Percentiles rank a stretch among this genome's conserved stretches.
Conservation (phyloP, 2,113 vertebrate genomes). For the Pungitius pungitius region DNA sequence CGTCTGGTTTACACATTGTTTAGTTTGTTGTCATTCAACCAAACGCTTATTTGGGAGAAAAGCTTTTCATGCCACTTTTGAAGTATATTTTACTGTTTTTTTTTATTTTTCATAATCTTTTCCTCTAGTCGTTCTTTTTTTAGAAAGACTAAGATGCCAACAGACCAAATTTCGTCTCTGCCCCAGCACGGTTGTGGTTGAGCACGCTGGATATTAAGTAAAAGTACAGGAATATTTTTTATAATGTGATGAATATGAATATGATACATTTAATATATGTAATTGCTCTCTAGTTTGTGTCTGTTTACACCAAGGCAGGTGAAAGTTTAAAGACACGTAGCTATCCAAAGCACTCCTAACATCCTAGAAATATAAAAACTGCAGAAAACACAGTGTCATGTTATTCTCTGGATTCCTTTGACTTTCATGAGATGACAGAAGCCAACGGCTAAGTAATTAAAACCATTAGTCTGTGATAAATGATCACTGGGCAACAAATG, state of each 20-base stretch:
- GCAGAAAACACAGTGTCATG: slow-evolving; percentile 26
- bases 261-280: slow-evolving; percentile 1
- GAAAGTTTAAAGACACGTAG: not conserved
- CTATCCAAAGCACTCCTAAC: not conserved
- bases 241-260: not conserved
- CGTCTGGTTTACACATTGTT: slow-evolving; percentile 6
- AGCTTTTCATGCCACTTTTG: not conserved
- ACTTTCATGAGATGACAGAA: slow-evolving; percentile 41
- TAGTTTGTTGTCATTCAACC: slow-evolving; percentile 20
- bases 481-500: not conserved
- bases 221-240: slow-evolving; percentile 20
- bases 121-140: not conserved
- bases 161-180: not conserved
- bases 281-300: slow-evolving; percentile 25
- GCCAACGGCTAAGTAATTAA: slow-evolving; percentile 24
- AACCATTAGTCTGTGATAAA: slow-evolving; percentile 3
- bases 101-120: not conserved
- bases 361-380: not conserved
- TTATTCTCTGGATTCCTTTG: slow-evolving; percentile 6
- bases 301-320: slow-evolving; percentile 22
- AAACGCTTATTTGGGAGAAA: not conserved
- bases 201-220: not conserved
- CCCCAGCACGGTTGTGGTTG: not conserved
- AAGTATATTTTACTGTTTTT: not conserved
- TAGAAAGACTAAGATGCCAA: not conserved